Evolutionary conservation across 2,797 vertebrate species (phyloP), one percentile per base, ranked within the genome.

Genomic region (Enteromius argenteus): DNA sequence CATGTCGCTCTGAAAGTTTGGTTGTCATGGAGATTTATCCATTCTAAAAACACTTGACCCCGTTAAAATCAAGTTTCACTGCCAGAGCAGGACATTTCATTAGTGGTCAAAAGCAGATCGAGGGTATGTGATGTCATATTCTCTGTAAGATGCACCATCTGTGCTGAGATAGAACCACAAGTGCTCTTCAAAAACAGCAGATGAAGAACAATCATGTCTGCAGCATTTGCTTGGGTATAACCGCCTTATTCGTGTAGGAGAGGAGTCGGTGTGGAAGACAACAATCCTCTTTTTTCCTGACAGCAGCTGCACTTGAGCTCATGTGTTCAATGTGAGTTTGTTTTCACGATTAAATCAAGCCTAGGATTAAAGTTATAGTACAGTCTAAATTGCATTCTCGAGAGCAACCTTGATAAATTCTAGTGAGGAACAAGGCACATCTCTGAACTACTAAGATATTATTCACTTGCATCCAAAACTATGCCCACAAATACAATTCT

Each of bases 11-110:
- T 32, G 37, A 87, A 67, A 79, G 39, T 53, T 67, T 71, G 39
- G 42, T 84, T 82, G 62, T 69, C 81, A 66, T 71, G 79, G 78
- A 56, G 84, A 85, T 67, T 46, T 3, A 8, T 32, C 21, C 23
- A 6, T 13, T 81, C 62, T 60, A 49, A 75, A 39, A 15, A 56
- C 30, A 32, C 71, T 32, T 60, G 86, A 84, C 73, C 64, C 62
- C 56, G 37, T 80, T 51, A 46, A 83, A 72, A 80, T 68, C 37
- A 30, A 17, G 15, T 30, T 60, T 69, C 21, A 10, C 17, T 17
- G 21, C 49, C 15, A 60, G 32, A 17, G 58, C 7, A 35, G 19
- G 23, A 44, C 32, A 32, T 56, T 82, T 83, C 66, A 83, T 79
- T 79, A 83, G 27, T 23, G 56, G 46, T 71, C 27, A 72, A 77